Base-by-base conservation (phyloP, 2,113 vertebrate species). In the Orthonyx spaldingii region DNA sequence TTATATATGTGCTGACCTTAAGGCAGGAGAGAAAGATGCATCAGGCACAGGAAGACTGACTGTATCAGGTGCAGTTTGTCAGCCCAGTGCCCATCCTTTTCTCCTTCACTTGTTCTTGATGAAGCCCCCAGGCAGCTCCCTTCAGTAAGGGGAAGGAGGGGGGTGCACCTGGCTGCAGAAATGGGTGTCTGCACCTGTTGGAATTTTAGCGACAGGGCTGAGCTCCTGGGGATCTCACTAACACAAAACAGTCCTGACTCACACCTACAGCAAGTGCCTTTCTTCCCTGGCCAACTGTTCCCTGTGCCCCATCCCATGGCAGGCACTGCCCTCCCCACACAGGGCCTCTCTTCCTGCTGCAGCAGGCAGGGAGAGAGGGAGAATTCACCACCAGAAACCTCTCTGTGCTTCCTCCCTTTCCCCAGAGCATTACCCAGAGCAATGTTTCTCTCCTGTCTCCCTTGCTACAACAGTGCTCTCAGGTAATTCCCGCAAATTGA, bases 401-500 rank as follows among this genome's bases (percentile, higher is more conserved):
- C 42, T 41, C 64, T 28, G 76, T n/a, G 53, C 72, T 37, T 61
- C 82, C 35, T 63, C 39, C 68, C 33, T 66, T 57, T 57, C 42
- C 74, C 42, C 74, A 52, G 52, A 42, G 57, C 23, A 26, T 50
- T 32, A 4, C 44, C n/a, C 68, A n/a, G 26, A 68, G 57, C 39
- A 64, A 7, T 11, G 59, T 39, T 65, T 79, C 68, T 61, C 35
- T 68, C 14, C 0, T 20, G 57, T 24, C 24, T 69, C 50, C 68
- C 50, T 32, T 59, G 46, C 53, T 71, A 1, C 68, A 64, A 24
- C 81, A 22, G 13, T n/a, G 52, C 83, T 72, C 3, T 79, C 60
- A 42, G 78, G 64, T 84, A 39, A 90, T 94, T 91, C 92, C 86
- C 79, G 70, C 95, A 76, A 63, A 63, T 10, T 72, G 84, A 87